Base-by-base conservation (phyloP, 2,113 vertebrate genomes). In the Gavialis gangeticus region DNA sequence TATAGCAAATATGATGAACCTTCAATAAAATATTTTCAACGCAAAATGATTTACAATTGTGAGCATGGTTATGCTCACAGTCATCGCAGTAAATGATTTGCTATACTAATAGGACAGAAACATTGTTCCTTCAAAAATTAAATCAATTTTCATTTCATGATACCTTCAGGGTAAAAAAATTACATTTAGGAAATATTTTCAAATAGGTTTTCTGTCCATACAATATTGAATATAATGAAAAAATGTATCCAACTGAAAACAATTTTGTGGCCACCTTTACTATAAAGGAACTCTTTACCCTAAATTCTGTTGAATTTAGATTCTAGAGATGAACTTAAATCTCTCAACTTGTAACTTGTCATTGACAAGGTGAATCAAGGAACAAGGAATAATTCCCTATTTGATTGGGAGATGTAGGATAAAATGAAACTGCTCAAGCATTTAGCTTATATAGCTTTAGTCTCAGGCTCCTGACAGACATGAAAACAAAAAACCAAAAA, bases 301-400 rank as follows among this genome's bases (percentile, higher is more conserved):
- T 89, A 82, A 94, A 92, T 96, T 96, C 81, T 84, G 37, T 66
- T 89, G 77, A 90, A 94, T 59, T 59, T 83, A 95, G 27, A 37
- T 75, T 82, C 76, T 84, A 84, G 85, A 90, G 85, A 84, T 81
- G 92, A 93, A 94, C 76, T 94, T 94, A 92, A 92, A 85, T 94
- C 91, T 96, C 84, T 95, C 79, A 90, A 22, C 24, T 90, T 85
- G 75, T 92, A 90, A 75, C 92, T 85, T 96, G 85, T 95, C 95
- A 83, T 79, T 91, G 88, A 85, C 85, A 94, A 95, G 84, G 75
- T 95, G 85, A 94, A 95, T 58, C 79, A 95, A 94, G 67, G 71
- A 79, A 87, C 95, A 56, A 94, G 87, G 34, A 89, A 95, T 94
- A 96, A 97, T 95, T 96, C 85, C 18, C 60, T 88, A 22, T 71